Evolutionary conservation across 2,797 vertebrate species (phyloP).

Genomic region (Liasis olivaceus): DNA sequence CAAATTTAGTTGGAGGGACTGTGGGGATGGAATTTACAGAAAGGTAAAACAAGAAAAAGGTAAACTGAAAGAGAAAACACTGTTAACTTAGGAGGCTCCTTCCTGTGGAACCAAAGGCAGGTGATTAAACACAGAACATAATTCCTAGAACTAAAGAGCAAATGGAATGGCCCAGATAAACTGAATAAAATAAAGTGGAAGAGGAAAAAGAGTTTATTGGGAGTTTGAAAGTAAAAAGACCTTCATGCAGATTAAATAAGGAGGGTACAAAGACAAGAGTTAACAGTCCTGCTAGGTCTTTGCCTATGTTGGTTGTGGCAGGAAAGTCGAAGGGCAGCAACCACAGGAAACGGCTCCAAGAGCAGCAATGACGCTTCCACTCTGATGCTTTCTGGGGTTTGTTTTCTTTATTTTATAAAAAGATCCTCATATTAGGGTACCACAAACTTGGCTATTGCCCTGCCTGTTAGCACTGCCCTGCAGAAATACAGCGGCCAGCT

Average conservation of each 20-base stretch:
- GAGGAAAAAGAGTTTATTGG: slow-evolving; percentile 53
- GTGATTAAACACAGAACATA: neutral
- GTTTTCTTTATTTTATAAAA: slow-evolving; percentile 18
- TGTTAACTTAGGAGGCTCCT: slow-evolving; percentile 8
- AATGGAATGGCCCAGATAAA: slow-evolving; percentile 52
- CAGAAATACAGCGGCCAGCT: slow-evolving; percentile 8
- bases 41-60: slow-evolving; percentile 27
- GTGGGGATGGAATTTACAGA: slow-evolving; percentile 47
- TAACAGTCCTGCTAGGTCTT: neutral
- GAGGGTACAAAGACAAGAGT: slow-evolving; percentile 34
- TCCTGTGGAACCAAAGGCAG: neutral
- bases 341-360: neutral
- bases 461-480: neutral
- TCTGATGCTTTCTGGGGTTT: slow-evolving; percentile 18
- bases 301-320: neutral
- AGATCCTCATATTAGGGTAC: slow-evolving; percentile 24
- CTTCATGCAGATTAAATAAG: slow-evolving; percentile 52
- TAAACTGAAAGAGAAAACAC: slow-evolving; percentile 24
- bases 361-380: slow-evolving; percentile 3
- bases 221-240: slow-evolving; percentile 33
- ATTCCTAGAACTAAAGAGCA: slow-evolving; percentile 46
- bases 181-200: slow-evolving; percentile 32
- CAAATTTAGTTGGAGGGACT: slow-evolving; percentile 60
- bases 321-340: slow-evolving; percentile 29
- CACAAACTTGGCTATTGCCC: slow-evolving; percentile 12